Evolutionary conservation across 2,113 vertebrate species (phyloP), one percentile per base, ranked within the genome.

Genomic region (Struthio camelus): DNA sequence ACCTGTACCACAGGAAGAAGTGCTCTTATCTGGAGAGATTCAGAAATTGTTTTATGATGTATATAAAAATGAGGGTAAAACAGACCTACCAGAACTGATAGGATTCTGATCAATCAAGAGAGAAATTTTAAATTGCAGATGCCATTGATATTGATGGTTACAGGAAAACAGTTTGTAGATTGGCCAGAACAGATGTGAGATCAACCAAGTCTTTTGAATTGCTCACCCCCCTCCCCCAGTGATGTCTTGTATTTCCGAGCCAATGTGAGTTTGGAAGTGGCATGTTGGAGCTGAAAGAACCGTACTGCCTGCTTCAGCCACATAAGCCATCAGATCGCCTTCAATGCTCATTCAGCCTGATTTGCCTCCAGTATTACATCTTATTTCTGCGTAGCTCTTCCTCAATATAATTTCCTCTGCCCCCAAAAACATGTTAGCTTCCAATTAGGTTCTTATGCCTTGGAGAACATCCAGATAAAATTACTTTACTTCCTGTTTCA

Each of bases 371-470:
- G 1, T 81, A 86, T 64, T 48, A 27, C 38, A 28, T 9, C 73
- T 69, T 14, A 25, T 56, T 89, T 85, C 64, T 19, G 1, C 16
- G 11, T 8, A 85, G 9, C 44, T 38, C 6, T 56, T 24, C 42
- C 36, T 92, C 86, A 61, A 76, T 75, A 22, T 10, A 4, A 91
- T 83, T 93, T 48, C 13, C 36, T 90, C 44, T 42, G 1, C 6
- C 64, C 56, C 73, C 23, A 0, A 3, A 71, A 85, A 94, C 56
- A 83, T 91, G 89, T 66, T 40, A 20, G n/a, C 15, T 81, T 93
- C 66, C 66, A 76, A 83, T 96, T 94, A 93, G 94, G 72, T 76
- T 75, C 82, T 90, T 53, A 32, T 7, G 51, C 61, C 28, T 80
- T 78, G 75, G 90, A 90, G 54, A 77, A 6, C 34, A 65, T 54